Evolutionary conservation across 35 echinoderm and acorn worm genomes (phyloP).

Genomic region (Anneissia japonica): DNA sequence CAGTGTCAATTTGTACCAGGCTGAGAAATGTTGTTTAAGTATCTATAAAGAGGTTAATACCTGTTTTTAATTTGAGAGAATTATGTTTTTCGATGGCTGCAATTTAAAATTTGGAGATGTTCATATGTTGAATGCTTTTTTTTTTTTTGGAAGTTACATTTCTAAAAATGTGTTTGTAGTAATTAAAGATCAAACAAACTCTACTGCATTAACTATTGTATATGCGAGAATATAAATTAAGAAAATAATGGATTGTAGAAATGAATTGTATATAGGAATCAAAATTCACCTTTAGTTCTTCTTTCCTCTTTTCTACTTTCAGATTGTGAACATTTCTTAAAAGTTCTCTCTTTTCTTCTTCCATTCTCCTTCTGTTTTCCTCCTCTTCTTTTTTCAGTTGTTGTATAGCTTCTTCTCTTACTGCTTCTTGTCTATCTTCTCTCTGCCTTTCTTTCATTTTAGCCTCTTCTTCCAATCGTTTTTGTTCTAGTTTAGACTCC

Average conservation of each 20-base stretch:
- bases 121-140: too few relatives aligned
- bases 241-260: too few relatives aligned
- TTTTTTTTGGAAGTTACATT: too few relatives aligned
- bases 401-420: conserved; percentile 34
- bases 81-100: too few relatives aligned
- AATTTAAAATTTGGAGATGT: too few relatives aligned
- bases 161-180: too few relatives aligned
- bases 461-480: conserved; percentile 7
- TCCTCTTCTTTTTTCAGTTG: conserved; percentile 27
- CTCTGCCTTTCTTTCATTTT: neutral
- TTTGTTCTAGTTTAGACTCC: conserved; percentile 38
- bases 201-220: too few relatives aligned
- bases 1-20: conserved; percentile 73
- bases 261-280: neutral
- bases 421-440: conserved; percentile 3
- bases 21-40: conserved; percentile 81
- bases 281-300: conserved; percentile 49
- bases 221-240: too few relatives aligned
- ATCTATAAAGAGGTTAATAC: conserved; percentile 20
- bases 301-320: conserved; percentile 35
- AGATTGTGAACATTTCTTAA: conserved; percentile 5
- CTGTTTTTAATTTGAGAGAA: too few relatives aligned
- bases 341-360: conserved; percentile 49
- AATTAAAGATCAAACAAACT: too few relatives aligned
- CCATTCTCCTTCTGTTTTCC: conserved; percentile 46